These are phyloP conservation scores for Conistra vaccinii DNA, from an alignment of 2,888 invertebrate genomes.

Conservation along the genomic window DNA sequence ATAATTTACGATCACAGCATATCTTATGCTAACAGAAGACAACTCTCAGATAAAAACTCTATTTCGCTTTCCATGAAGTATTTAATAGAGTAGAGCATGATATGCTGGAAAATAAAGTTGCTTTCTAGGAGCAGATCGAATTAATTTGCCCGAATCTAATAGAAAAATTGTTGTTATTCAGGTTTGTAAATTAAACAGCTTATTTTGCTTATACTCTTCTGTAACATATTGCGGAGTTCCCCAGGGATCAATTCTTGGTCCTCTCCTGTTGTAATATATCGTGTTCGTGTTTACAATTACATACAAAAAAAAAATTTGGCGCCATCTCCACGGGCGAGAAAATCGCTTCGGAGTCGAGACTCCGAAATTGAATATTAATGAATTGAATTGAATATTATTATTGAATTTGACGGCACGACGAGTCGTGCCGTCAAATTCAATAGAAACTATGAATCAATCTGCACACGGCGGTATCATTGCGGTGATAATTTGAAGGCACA, in stretches of 20 bases:
- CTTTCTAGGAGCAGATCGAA: not conserved
- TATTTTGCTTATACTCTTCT: not conserved
- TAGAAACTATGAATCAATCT: too few species aligned
- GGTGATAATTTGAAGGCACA: not conserved
- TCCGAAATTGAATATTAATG: too few species aligned
- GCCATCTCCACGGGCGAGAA: too few species aligned
- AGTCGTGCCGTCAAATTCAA: too few species aligned
- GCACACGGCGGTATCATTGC: too few species aligned
- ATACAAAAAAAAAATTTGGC: not conserved
- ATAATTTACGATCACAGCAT: not conserved
- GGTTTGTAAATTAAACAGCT: not conserved
- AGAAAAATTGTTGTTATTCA: not conserved
- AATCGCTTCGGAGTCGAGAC: too few species aligned
- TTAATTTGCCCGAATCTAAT: not conserved
- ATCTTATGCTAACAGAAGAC: not conserved
- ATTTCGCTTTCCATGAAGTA: not conserved
- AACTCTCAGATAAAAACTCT: not conserved
- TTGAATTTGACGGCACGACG: too few species aligned
- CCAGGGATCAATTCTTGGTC: not conserved
- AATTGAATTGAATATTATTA: too few species aligned
- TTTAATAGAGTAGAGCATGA: conserved; percentile 25
- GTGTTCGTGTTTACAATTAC: not conserved
- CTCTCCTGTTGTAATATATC: not conserved
- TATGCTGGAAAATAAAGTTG: not conserved
- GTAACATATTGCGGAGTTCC: not conserved